Evolutionary conservation across 2,888 invertebrate genomes (phyloP), one percentile per base, ranked within the genome.

Genomic region (Dromius quadrimaculatus): DNA sequence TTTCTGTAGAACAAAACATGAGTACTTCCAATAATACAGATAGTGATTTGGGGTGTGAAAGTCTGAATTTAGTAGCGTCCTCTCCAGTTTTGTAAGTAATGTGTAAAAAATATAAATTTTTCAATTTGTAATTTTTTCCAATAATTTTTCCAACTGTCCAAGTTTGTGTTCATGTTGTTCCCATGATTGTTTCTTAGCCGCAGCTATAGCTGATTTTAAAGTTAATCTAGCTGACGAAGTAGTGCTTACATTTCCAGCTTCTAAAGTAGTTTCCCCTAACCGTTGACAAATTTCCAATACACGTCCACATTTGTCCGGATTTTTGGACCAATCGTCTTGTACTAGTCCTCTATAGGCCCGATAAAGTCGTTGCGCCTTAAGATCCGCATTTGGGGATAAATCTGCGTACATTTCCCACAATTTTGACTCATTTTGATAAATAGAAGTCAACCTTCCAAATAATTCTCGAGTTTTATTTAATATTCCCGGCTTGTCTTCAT

Each of bases 381-480:
- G 81, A 19, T 89, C 78, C 11, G 85, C 82, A 0, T 87, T 86
- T 0, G 87, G 84, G 17, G 90, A 89, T 71, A 94, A 80, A 75
- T 90, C 85, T 0, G 94, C 91, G 76, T 96, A 94, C 71, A 94
- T 79, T 77, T 90, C 89, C 97, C 96, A 97, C 3, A 95, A 80
- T 71, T 89, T 87, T 0, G 91, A 88, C 77, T 91, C 90, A 74
- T 88, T 90, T 54, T 88, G 87, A 76, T 89, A 85, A n/a, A 86
- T 77, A 0, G 90, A 85, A 1, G 92, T 91, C 15, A 94, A 84
- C 76, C 92, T 84, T 1, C 92, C 94, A 76, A 93, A 88, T 32
- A 94, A 82, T 79, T 91, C 88, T 38, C 90, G 81, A 4, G 88
- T 84, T 72, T 87, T 86, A 74, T 87, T 86, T 57, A 83, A 81